Base-by-base conservation (phyloP, 2,888 invertebrate species). In the Drosophila leonis region DNA sequence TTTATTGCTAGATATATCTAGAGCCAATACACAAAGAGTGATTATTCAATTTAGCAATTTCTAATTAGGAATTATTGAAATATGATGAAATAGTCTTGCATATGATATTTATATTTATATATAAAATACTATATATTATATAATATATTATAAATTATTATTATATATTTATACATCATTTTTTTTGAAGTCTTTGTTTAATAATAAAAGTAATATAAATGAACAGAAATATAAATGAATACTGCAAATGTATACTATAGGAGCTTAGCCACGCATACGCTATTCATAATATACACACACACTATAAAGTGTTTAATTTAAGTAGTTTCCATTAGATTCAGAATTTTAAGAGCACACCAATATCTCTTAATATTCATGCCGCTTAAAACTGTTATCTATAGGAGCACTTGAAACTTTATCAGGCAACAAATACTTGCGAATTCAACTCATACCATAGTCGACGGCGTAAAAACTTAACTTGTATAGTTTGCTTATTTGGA, bases 401-500 rank as follows among this genome's bases (percentile, higher is more conserved):
- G 65, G 27, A 65, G 62, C 64, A 77, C 62, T 75, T 75, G 66
- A 71, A 77, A 77, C 64, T 60, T 77, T 66, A 60, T 41, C 29
- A 31, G 48, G 64, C 64, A 61, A 78, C 67, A 71, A 70, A 63
- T 35, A 49, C 46, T 61, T 42, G 46, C 27, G 55, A 20, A 41
- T 20, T 27, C 33, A 12, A 0, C 20, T 20, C 29, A 29, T 10
- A 13, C 29, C 49, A 24, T 24, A 39, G 0, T 20, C 18, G 15
- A 33, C 7, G 10, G 42, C 27, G 20, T 18, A 10, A 18, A 46
- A 64, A 46, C 37, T 24, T n/a, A 63, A 44, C 56, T 70, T 78
- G 55, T 63, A 57, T 63, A 57, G 41, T 41, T 75, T 55, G 71
- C 71, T 71, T 78, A 66, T 72, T 76, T 76, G 42, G 52, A 65